These are phyloP conservation scores for Sorex araneus DNA, from an alignment of 2,113 vertebrate species.

Conservation along the genomic window DNA sequence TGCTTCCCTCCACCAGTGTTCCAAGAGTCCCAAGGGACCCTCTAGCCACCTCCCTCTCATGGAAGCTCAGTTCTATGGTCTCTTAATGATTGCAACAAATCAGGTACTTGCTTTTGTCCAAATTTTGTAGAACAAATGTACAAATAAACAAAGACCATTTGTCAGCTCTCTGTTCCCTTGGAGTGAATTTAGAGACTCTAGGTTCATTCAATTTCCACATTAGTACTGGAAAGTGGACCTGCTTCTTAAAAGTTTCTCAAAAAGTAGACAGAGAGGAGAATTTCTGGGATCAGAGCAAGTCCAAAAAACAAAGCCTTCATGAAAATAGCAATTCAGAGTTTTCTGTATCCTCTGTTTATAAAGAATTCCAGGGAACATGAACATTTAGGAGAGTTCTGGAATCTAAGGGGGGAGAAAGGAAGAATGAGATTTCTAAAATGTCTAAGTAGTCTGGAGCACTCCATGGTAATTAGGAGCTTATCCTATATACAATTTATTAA, in stretches of 20 bases:
- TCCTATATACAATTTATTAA: background rate
- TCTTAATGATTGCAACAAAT: no score
- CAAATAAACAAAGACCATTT: background rate
- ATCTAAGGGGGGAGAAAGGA: background rate
- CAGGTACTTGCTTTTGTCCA: background rate
- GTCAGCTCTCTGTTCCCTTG: background rate
- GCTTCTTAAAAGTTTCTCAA: background rate
- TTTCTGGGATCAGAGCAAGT: background rate
- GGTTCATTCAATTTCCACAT: background rate
- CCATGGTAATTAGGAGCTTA: background rate
- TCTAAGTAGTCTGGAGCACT: background rate
- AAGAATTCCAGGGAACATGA: background rate
- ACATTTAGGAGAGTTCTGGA: background rate
- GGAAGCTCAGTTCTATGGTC: no score
- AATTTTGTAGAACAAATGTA: background rate
- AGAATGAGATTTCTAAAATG: background rate
- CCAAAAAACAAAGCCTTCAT: background rate
- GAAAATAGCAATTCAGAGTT: background rate
- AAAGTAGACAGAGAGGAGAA: no score
- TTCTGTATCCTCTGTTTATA: background rate
- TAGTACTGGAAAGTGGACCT: background rate
- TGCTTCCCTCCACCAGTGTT: no score
- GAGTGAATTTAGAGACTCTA: background rate
- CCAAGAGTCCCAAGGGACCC: no score
- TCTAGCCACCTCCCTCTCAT: no score